These are phyloP conservation scores for Neostethus bicornis DNA, from an alignment of 2,797 vertebrate species.

Conservation along the genomic window DNA sequence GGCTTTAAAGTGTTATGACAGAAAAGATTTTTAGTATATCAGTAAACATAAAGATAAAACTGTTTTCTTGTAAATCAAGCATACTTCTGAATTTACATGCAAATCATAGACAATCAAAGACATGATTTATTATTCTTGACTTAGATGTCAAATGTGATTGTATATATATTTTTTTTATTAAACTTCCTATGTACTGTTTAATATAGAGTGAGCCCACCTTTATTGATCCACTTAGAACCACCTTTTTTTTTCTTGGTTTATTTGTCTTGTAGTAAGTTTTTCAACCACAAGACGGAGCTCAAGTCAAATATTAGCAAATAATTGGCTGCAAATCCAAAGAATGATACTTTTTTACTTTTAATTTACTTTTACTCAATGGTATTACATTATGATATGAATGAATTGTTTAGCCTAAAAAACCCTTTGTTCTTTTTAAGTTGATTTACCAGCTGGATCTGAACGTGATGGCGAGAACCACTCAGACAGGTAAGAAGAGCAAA, in stretches of 20 bases:
- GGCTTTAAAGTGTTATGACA: not conserved
- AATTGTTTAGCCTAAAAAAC: no score
- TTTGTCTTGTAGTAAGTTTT: not conserved
- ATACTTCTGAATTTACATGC: not conserved
- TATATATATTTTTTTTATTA: no score
- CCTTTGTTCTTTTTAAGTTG: not conserved
- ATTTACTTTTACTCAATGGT: not conserved
- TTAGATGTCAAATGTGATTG: no score
- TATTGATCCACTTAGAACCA: no score
- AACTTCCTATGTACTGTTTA: no score
- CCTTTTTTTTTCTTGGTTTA: not conserved
- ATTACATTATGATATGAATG: not conserved
- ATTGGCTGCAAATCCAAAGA: not conserved
- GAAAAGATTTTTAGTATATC: not conserved
- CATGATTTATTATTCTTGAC: no score
- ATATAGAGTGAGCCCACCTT: no score
- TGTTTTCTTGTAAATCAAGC: not conserved
- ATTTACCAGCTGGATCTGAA: not conserved
- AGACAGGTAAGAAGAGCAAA: conserved; percentile 17
- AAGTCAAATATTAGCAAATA: not conserved
- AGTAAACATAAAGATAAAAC: not conserved
- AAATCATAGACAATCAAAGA: no score
- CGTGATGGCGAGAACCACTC: not conserved
- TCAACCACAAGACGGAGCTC: conserved; percentile 9
- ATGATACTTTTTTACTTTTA: not conserved